Evolutionary conservation across 2,113 vertebrate species (phyloP).

Genomic region (Psammodynastes pulverulentus): DNA sequence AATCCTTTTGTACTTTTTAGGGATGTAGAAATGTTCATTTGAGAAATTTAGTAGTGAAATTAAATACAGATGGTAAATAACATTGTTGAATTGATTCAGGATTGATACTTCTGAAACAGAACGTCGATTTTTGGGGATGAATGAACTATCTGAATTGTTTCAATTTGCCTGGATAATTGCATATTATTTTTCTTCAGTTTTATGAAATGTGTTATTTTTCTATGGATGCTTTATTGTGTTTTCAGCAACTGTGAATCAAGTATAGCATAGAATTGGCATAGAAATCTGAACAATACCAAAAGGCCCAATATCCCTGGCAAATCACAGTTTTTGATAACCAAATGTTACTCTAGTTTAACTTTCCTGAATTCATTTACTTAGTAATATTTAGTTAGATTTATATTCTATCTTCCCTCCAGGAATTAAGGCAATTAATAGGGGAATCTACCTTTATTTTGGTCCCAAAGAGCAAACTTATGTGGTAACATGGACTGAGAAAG

Average conservation of each 20-base stretch:
- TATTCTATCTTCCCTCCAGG: not conserved
- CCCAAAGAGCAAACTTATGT: too few relatives aligned
- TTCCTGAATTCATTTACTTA: not conserved
- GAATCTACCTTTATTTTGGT: not conserved
- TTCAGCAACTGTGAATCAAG: not conserved
- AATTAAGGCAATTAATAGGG: not conserved
- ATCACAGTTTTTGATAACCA: not conserved
- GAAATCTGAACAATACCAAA: not conserved
- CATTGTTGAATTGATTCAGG: not conserved
- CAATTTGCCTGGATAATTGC: not conserved
- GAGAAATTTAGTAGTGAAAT: not conserved
- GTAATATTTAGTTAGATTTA: not conserved
- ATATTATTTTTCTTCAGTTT: not conserved
- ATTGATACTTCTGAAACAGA: not conserved
- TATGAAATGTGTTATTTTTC: not conserved
- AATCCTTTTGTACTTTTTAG: not conserved
- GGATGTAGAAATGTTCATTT: not conserved
- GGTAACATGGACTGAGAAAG: too few relatives aligned
- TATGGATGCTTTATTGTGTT: not conserved
- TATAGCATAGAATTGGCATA: too few relatives aligned
- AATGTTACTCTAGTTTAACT: not conserved
- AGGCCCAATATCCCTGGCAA: not conserved
- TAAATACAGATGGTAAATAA: not conserved
- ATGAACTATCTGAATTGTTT: not conserved
- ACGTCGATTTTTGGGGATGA: not conserved